A percentile compares a stretch with the other conserved stretches of the same genome.
Conservation (phyloP, 2,113 vertebrate species). For the Hyaena hyaena region DNA sequence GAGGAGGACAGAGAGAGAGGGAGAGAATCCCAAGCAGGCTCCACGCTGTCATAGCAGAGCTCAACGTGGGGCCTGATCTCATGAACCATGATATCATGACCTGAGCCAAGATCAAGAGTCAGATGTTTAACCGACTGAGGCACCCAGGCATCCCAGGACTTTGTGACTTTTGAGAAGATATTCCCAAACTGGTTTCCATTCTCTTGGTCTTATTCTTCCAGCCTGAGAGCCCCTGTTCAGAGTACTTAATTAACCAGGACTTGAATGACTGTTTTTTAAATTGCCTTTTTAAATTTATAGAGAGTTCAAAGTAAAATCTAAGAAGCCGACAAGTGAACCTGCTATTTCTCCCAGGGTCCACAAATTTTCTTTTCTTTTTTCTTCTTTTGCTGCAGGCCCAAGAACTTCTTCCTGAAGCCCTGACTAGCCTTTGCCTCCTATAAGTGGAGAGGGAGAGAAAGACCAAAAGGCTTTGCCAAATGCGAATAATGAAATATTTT, state of each 20-base stretch:
- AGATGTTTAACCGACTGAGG: too few relatives aligned
- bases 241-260: background rate
- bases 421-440: background rate
- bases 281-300: background rate
- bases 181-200: background rate
- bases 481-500: too few relatives aligned
- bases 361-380: background rate
- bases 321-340: background rate
- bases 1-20: too few relatives aligned
- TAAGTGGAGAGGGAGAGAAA: background rate
- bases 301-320: background rate
- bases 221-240: background rate
- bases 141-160: too few relatives aligned
- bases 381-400: background rate
- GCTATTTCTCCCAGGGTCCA: background rate
- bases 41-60: too few relatives aligned
- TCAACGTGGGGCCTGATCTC: too few relatives aligned
- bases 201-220: background rate
- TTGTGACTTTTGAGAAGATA: background rate
- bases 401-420: background rate
- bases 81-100: too few relatives aligned
- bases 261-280: background rate
- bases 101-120: too few relatives aligned
- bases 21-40: too few relatives aligned
- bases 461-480: background rate